phyloP scores from a whole-genome alignment of 2,888 invertebrate species.

The Mesorhabditis belari region DNA sequence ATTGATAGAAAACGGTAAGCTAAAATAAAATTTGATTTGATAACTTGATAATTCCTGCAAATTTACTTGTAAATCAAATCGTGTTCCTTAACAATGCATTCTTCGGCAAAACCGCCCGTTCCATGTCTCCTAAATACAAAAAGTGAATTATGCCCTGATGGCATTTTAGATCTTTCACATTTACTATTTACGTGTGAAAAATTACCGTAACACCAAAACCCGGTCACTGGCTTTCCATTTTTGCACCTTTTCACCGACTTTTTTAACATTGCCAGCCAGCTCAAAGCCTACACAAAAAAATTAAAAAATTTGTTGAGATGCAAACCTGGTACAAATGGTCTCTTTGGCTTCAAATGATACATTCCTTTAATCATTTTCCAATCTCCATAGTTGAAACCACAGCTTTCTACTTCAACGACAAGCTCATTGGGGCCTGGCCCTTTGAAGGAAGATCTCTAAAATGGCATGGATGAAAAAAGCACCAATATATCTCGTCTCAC shows the following conservation, averaged over 20 bases:
- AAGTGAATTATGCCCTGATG: too few species aligned
- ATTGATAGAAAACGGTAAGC: constrained; percentile 59
- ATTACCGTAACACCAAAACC: constrained; percentile 61
- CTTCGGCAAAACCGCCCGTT: constrained; percentile 64
- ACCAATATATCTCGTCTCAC: not conserved
- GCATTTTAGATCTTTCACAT: too few species aligned
- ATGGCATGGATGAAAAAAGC: not conserved
- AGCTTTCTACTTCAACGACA: constrained; percentile 60
- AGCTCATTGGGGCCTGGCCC: constrained; percentile 14
- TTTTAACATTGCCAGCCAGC: constrained; percentile 61
- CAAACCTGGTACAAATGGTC: constrained; percentile 61
- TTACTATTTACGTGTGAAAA: too few species aligned
- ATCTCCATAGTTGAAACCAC: constrained; percentile 66
- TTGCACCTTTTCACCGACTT: constrained; percentile 58
- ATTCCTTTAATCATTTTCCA: constrained; percentile 60
- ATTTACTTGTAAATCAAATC: not conserved
- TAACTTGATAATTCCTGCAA: constrained; percentile 57
- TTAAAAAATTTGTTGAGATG: too few species aligned
- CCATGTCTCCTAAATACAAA: constrained; percentile 18
- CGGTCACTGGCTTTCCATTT: constrained; percentile 62
- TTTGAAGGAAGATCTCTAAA: not conserved
- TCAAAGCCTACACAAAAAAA: constrained; percentile 60
- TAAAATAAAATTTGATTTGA: constrained; percentile 57
- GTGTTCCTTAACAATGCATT: constrained; percentile 59
- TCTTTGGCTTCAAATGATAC: constrained; percentile 56